These are phyloP conservation scores for Chymomyza fuscimana DNA, from an alignment of 2,888 invertebrate genomes.

Conservation along the genomic window DNA sequence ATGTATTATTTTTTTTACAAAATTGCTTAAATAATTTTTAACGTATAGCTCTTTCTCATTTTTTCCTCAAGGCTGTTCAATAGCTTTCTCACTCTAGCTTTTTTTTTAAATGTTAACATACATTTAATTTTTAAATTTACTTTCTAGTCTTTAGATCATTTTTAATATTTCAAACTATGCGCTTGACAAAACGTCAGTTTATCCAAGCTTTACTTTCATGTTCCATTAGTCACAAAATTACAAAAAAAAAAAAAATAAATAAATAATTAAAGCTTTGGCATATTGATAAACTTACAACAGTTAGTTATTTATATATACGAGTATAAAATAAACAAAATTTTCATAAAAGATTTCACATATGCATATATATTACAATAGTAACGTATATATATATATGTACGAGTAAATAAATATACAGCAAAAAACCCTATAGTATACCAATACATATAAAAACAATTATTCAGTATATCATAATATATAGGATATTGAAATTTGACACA, in stretches of 20 bases:
- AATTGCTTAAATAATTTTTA: too few species aligned
- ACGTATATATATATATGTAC: neutral
- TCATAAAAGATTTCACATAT: neutral
- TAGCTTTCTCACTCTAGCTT: neutral
- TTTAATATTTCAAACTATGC: neutral
- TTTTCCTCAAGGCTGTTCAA: neutral
- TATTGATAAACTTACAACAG: too few species aligned
- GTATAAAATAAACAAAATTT: too few species aligned
- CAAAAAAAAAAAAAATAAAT: neutral
- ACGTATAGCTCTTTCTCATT: neutral
- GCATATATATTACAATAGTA: neutral
- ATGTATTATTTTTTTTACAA: too few species aligned
- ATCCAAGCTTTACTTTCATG: neutral
- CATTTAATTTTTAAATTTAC: conserved; percentile 14
- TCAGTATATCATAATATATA: conserved; percentile 39
- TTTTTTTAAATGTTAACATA: neutral
- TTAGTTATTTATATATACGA: too few species aligned
- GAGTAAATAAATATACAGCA: conserved; percentile 17
- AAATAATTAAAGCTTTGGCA: neutral
- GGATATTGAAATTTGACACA: conserved; percentile 25
- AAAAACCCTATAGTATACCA: conserved; percentile 9
- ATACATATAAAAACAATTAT: conserved; percentile 13
- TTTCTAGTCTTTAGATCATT: conserved; percentile 47
- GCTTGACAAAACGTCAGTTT: neutral
- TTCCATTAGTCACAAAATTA: conserved; percentile 1